phyloP scores from a whole-genome alignment of 2,113 vertebrate genomes.

The Dromiciops gliroides region DNA sequence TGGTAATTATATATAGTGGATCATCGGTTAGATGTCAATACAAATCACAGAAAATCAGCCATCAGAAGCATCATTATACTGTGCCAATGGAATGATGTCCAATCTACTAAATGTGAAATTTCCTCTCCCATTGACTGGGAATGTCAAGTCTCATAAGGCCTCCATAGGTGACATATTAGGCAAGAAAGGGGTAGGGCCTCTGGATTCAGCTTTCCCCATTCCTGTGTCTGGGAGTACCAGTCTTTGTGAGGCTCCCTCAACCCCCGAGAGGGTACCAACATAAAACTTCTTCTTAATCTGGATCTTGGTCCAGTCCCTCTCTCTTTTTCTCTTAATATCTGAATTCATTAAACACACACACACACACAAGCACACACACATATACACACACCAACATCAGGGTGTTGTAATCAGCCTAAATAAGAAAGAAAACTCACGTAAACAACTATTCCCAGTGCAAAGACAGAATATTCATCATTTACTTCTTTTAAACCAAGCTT shows the following conservation, averaged over 20 bases:
- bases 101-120: background rate
- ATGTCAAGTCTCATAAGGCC: background rate
- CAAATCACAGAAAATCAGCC: background rate
- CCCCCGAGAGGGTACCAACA: background rate
- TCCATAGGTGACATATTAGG: background rate
- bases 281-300: background rate
- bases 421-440: background rate
- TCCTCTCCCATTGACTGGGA: background rate
- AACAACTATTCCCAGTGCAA: background rate
- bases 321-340: constrained; percentile 91
- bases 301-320: background rate
- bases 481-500: constrained; percentile 46
- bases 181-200: background rate
- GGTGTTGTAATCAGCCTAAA: constrained; percentile 72
- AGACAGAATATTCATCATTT: constrained; percentile 47
- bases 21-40: background rate
- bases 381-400: constrained; percentile 83
- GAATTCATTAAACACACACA: constrained; percentile 90
- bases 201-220: background rate
- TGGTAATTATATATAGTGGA: background rate
- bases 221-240: background rate
- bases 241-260: background rate
- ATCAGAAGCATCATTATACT: background rate
- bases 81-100: background rate
- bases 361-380: no score